Evolutionary conservation across 2,797 vertebrate genomes (phyloP), one percentile per base, ranked within the genome.

Genomic region (Kryptopterus vitreolus): DNA sequence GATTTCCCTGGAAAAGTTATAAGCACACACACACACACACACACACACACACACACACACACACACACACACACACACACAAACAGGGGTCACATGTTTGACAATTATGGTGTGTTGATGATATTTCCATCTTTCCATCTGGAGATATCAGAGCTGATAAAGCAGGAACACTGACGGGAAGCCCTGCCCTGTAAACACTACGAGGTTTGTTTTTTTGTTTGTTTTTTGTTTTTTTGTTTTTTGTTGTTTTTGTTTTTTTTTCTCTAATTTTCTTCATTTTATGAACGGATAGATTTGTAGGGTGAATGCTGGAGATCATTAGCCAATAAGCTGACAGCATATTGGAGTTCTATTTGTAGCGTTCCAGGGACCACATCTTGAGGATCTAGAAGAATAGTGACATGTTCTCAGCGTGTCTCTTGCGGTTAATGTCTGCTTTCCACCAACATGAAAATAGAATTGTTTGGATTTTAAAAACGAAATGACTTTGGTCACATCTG

Each of bases 41-140:
- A 38, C 62, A 65, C 62, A 65, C 62, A 38, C 62, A 63, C 46
- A 61, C 20, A 15, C 52, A 79, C 63, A 66, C 35, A 46, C 63
- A 63, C 61, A 62, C 61, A 66, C 63, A 43, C 63, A 66, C 62
- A 65, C 62, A 38, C 62, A 68, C 65, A 38, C 33, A 66, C 69
- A 71, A 48, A 31, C 1, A 35, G 22, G 52, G 48, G 20, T 53
- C 48, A 31, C 48, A 71, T 71, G 69, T 69, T 43, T 26, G 43
- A 70, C 46, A 50, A 72, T 53, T 18, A 33, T 1, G 7, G 24
- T 29, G 15, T 29, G 46, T 20, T 70, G 29, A 71, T 33, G 50
- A 53, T 71, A 22, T 71, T 35, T 71, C 48, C 29, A 55, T 31
- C 3, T 35, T 11, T 55, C 3, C 3, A 7, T 22, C 15, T 29